Evolutionary conservation across 1,140 invertebrate species (phyloP), one percentile per base, ranked within the genome.

Genomic region (Bombus sylvicola): DNA sequence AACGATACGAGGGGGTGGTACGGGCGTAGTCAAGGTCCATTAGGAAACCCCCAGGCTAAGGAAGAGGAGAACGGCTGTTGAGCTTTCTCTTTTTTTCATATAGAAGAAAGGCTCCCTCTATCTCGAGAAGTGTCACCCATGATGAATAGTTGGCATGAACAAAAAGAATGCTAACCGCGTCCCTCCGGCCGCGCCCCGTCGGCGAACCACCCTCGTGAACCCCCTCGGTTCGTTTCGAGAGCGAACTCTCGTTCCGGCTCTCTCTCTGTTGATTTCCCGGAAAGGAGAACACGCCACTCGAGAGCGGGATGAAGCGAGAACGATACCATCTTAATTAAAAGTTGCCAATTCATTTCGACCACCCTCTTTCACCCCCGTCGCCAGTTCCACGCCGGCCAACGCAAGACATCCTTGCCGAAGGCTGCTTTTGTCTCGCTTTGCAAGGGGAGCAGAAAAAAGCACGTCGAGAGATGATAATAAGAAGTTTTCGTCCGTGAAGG

Each of bases 271-370:
- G 89, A 90, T 90, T 90, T 90, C 77, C 86, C 85, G 80, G 88
- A 86, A 87, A 90, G 78, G 62, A 89, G 81, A 87, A 57, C 68
- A 66, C 53, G 41, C 9, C 37, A 71, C 80, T 81, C 68, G 59
- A 87, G 77, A 83, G 62, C 43, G 90, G 83, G 88, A 81, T 62
- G 59, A 85, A 91, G 87, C 88, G 87, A 84, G 85, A 87, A 92
- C 91, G 94, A 95, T 95, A 95, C 88, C 89, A 95, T 95, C 95
- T 95, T 95, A 95, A 95, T 95, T 95, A 95, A 95, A 95, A 95
- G 92, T 95, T 95, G 94, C 95, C 95, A 94, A 95, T 95, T 95
- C 94, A 95, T 95, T 95, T 95, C 89, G 92, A 68, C 82, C 83
- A 82, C 77, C 79, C 71, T 77, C 78, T 75, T 22, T 31, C 28